Evolutionary conservation across 2,888 invertebrate species (phyloP), one percentile per base, ranked within the genome.

Genomic region (Stenodema calcarata): DNA sequence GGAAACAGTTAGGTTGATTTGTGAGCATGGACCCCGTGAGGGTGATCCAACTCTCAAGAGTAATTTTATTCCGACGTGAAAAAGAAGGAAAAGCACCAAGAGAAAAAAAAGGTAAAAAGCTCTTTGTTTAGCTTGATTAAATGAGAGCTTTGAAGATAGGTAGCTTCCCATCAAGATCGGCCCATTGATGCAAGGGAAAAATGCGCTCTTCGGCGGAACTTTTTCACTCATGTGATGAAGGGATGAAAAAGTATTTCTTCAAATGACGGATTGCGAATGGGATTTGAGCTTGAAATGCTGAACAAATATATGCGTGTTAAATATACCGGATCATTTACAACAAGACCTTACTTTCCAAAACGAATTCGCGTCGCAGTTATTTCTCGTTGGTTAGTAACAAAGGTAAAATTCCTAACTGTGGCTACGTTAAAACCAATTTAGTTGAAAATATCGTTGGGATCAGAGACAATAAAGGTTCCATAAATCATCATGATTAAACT

Each of bases 41-140:
- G 84, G 84, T 84, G 84, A 84, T 84, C 75, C 75, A 84, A 84
- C 84, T 84, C 83, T 84, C 84, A 84, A 84, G 84, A 84, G 84
- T 84, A 84, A 84, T 84, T 84, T 84, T 73, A 84, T 84, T 84
- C 84, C 73, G 30, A 84, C 84, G 84, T 84, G 84, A 84, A 84
- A 75, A 73, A 84, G 73, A 73, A 84, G 69, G 42, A 69, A 82
- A 69, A 82, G 69, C 41, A 35, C 11, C 79, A 47, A 47, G 82
- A 62, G 27, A 44, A 28, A 75, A 83, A 42, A 70, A n/a, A n/a
- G n/a, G n/a, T n/a, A n/a, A n/a, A 83, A 47, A 73, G 28, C 84
- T 27, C 75, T 84, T 84, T 84, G 84, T 84, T 84, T 84, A 84
- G 84, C 73, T 84, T 84, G 84, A 84, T 84, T 84, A 84, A 84